Base-by-base conservation (phyloP, 2,888 invertebrate genomes). In the Clivina fossor region DNA sequence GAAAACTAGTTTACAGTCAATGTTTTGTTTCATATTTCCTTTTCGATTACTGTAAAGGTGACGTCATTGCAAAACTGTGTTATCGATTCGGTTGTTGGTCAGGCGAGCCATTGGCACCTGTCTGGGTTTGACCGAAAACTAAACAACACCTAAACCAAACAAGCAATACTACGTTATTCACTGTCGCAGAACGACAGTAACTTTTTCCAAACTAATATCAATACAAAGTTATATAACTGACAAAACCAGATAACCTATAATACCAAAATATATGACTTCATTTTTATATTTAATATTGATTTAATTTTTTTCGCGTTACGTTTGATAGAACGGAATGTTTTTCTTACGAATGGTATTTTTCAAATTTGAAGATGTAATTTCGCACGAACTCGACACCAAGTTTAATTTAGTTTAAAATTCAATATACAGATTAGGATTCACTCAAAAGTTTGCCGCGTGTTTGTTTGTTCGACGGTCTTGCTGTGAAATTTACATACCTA, bases 321-420 rank as follows among this genome's bases (percentile, higher is more conserved):
- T n/a, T n/a, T n/a, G n/a, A n/a, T n/a, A n/a, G n/a, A n/a, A n/a
- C n/a, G n/a, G n/a, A n/a, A n/a, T n/a, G n/a, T 13, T 8, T 33
- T 33, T 8, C 8, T 32, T 4, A 4, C 1, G 19, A 40, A 20
- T 3, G 40, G 22, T 40, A 20, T 16, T 40, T 43, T 26, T 26
- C 43, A 22, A 26, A 43, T 26, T 43, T 43, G 26, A 44, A 44
- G 30, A 46, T 19, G 33, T 18, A 49, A 49, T 49, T 38, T 49
- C 40, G 24, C 38, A 13, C 38, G 30, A 18, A 38, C 38, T 11
- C 53, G 8, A 26, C 26, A 53, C 37, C 53, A 35, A 53, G 44
- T 53, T 53, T 40, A 53, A 53, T 44, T 53, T 44, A 44, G 53
- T 53, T 53, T 53, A 53, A 53, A 53, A 53, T 53, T 53, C 53